A percentile compares a stretch with the other conserved stretches of the same genome.
phyloP scores from a whole-genome alignment of 2,888 invertebrate species.

The Agonopterix alstromeriana region DNA sequence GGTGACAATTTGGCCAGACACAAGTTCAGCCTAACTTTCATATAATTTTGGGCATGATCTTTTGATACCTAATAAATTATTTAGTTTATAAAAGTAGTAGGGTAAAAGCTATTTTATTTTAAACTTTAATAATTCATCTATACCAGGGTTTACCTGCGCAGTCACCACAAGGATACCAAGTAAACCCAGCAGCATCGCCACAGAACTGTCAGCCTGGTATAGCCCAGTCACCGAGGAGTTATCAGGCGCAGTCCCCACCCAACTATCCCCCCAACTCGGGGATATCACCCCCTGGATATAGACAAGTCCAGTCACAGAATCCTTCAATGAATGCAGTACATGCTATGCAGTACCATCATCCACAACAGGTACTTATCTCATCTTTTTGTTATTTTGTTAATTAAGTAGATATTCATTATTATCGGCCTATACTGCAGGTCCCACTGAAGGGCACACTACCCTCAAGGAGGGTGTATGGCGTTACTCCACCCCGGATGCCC shows the following conservation, averaged over 20 bases:
- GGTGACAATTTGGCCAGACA: too few species aligned
- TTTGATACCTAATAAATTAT: too few species aligned
- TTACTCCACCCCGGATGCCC: too few species aligned
- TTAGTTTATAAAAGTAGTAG: too few species aligned
- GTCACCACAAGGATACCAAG: slow-evolving; percentile 74
- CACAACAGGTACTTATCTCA: slow-evolving; percentile 50
- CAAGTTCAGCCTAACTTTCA: too few species aligned
- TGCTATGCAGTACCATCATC: slow-evolving; percentile 67
- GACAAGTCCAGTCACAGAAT: slow-evolving; percentile 66
- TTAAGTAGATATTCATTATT: too few species aligned
- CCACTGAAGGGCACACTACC: too few species aligned
- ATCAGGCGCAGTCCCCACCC: slow-evolving; percentile 76
- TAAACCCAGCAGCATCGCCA: slow-evolving; percentile 71
- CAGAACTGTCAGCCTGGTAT: slow-evolving; percentile 62
- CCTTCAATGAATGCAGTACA: slow-evolving; percentile 70
- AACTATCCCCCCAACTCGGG: slow-evolving; percentile 62
- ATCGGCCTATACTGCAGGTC: too few species aligned
- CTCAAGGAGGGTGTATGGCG: too few species aligned
- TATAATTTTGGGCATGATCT: too few species aligned
- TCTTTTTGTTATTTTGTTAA: background rate
- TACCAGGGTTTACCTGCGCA: slow-evolving; percentile 55
- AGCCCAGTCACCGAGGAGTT: slow-evolving; percentile 59
- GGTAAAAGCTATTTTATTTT: too few species aligned
- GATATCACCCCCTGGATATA: slow-evolving; percentile 73
- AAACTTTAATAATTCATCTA: too few species aligned